phyloP scores from a whole-genome alignment of 2,113 vertebrate genomes.

The Sander vitreus region DNA sequence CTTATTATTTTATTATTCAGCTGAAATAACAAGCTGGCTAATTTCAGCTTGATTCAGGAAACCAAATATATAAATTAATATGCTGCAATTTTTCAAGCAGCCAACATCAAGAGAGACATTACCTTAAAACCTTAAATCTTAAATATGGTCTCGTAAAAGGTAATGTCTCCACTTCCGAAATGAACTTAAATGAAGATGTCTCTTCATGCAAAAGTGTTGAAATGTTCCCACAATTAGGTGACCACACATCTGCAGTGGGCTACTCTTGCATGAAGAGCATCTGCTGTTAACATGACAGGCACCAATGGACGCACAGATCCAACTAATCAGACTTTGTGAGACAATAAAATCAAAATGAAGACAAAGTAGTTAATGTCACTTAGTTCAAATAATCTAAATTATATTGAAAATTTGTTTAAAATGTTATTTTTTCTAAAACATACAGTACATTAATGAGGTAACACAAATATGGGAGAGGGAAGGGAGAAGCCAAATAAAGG shows the following conservation, averaged over 20 bases:
- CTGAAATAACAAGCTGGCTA: conserved; percentile 35
- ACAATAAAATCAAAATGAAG: conserved; percentile 38
- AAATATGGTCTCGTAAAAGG: conserved; percentile 37
- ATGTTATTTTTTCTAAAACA: background rate
- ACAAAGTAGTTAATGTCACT: conserved; percentile 20
- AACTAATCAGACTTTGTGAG: conserved; percentile 46
- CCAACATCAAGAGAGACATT: conserved; percentile 49
- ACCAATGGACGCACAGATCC: conserved; percentile 39
- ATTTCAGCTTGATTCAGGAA: conserved; percentile 44
- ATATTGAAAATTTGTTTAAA: background rate
- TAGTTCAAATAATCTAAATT: conserved; percentile 1
- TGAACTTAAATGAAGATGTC: conserved; percentile 51
- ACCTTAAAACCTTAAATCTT: conserved; percentile 32
- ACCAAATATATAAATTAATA: conserved; percentile 19
- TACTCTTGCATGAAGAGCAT: conserved; percentile 60
- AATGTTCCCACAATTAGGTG: conserved; percentile 44
- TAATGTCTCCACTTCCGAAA: conserved; percentile 47
- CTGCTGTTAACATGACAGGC: conserved; percentile 51
- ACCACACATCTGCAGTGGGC: conserved; percentile 36
- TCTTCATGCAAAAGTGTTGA: conserved; percentile 63
- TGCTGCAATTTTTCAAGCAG: conserved; percentile 18
- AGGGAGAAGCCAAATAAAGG: conserved; percentile 46
- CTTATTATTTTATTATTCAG: conserved; percentile 15
- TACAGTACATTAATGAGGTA: conserved; percentile 21
- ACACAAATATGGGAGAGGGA: conserved; percentile 30